phyloP scores from a whole-genome alignment of 2,888 invertebrate genomes.

The Himalopsyche tibetana region DNA sequence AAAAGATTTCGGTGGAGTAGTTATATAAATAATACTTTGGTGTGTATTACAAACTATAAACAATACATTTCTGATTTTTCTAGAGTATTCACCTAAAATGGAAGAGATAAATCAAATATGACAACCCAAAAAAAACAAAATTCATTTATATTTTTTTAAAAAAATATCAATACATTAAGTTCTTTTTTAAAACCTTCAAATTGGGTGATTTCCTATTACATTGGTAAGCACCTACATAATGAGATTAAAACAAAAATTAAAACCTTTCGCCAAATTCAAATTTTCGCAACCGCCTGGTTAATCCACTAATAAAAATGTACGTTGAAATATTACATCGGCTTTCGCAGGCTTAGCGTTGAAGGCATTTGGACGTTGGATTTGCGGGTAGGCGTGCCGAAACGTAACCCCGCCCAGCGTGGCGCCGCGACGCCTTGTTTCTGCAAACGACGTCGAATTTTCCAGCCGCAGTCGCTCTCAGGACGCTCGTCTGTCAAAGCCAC shows the following conservation, averaged over 20 bases:
- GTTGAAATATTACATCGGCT: constrained; percentile 23
- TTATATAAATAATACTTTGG: no score
- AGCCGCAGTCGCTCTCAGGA: constrained; percentile 18
- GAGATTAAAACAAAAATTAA: background rate
- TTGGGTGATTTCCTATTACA: no score
- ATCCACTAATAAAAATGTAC: constrained; percentile 32
- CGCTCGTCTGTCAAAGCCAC: constrained; percentile 21
- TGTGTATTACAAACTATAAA: no score
- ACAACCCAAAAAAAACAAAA: no score
- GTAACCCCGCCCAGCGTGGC: background rate
- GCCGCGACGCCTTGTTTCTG: constrained; percentile 31
- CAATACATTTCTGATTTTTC: no score
- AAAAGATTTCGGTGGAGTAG: no score
- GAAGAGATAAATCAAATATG: no score
- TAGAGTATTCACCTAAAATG: no score
- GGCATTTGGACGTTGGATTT: background rate
- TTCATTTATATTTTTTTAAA: no score
- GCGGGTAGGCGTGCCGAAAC: background rate
- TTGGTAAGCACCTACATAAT: no score
- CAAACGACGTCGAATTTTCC: constrained; percentile 38
- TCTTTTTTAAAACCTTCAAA: no score
- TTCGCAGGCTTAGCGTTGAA: constrained; percentile 16
- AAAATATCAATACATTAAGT: no score
- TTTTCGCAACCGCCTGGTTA: background rate
- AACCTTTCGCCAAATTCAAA: background rate